phyloP scores from a whole-genome alignment of 2,888 invertebrate species.

The Andrena minutula region DNA sequence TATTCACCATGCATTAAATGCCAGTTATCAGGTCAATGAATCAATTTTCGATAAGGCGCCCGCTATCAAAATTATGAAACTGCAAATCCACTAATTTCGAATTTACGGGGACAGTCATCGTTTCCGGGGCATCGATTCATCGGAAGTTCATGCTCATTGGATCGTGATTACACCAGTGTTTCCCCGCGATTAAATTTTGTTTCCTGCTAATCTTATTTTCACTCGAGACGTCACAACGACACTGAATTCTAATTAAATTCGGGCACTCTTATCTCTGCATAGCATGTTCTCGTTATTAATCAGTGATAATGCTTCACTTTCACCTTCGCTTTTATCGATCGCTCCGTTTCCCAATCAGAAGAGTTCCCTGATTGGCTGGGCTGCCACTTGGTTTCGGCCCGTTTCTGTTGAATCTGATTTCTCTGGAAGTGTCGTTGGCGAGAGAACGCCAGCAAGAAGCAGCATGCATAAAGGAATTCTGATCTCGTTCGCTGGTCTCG shows the following conservation, averaged over 20 bases:
- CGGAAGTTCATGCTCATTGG: background rate
- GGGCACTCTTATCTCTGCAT: constrained; percentile 5
- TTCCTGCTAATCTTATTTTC: background rate
- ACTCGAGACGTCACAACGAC: background rate
- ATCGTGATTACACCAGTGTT: background rate
- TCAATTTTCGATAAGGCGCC: constrained; percentile 18
- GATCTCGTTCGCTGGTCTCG: constrained; percentile 11
- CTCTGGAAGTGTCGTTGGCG: background rate
- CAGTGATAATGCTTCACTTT: constrained; percentile 1
- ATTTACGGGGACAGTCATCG: background rate
- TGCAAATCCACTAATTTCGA: background rate
- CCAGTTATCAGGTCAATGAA: constrained; percentile 3
- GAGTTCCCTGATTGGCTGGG: background rate
- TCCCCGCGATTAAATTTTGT: background rate
- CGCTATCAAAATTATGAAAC: background rate
- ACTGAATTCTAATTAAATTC: background rate
- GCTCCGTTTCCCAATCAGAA: background rate
- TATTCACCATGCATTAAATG: constrained; percentile 6
- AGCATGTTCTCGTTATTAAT: constrained; percentile 1
- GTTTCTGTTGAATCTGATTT: background rate
- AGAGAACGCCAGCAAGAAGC: background rate
- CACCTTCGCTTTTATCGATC: background rate
- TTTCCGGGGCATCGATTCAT: constrained; percentile 2
- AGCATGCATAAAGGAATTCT: constrained; percentile 16
- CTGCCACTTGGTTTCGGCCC: background rate